Base-by-base conservation (phyloP, 2,888 invertebrate genomes). In the Nasonia oneida region DNA sequence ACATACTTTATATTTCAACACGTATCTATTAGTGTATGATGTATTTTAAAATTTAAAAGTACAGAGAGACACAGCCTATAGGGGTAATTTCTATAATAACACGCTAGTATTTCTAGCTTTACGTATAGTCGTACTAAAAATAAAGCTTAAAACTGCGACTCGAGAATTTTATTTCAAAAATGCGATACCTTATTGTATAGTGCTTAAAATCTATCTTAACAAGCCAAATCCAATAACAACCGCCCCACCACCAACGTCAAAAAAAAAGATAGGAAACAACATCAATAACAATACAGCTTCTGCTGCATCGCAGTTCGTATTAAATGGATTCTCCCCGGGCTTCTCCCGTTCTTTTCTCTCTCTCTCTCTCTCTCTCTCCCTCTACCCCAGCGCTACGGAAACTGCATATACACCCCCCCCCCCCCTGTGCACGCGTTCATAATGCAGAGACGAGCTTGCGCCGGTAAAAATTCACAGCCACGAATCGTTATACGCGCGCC, bases 271-370 rank as follows among this genome's bases (percentile, higher is more conserved):
- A 33, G 33, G 33, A 12, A 67, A 67, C 33, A 67, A 4, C 67
- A 33, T 29, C 33, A 67, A 67, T 33, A 29, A 67, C 33, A 67
- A 67, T 67, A 33, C 33, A 67, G 29, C 12, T 33, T 3, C 67
- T 12, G 37, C 29, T 29, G 33, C 1, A 47, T 14, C 33, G n/a
- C 12, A 18, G 39, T 50, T 42, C 67, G 78, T 47, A 78, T 64
- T 78, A 78, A 78, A 78, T 78, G 67, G 29, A 78, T 67, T 71
- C 71, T 80, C 70, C 53, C 23, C 33, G 3, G 33, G 33, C 67
- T 67, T 67, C 18, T 23, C n/a, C 8, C 57, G 2, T 18, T 37
- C 4, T 37, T 37, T 23, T 29, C 12, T 39, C 61, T 23, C 67
- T 42, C 61, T 74, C 33, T 39, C 67, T 80, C 76, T 33, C 61